Evolutionary conservation across 2,113 vertebrate genomes (phyloP).

Genomic region (Rhinolophus sinicus): DNA sequence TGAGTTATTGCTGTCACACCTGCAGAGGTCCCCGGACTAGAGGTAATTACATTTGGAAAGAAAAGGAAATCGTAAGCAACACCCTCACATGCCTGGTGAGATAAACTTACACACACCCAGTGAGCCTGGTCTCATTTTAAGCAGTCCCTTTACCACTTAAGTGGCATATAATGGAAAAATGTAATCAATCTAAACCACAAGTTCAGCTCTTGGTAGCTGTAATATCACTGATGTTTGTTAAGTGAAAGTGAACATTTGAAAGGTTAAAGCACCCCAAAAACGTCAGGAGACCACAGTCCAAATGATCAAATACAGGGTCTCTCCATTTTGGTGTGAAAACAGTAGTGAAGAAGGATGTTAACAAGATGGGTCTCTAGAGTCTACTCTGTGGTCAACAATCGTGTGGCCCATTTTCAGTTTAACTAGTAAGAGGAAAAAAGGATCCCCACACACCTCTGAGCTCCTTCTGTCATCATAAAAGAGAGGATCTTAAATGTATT

Average conservation of each 20-base stretch:
- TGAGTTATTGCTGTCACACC: not conserved
- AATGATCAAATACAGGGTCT: not conserved
- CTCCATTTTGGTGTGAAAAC: conserved; percentile 44
- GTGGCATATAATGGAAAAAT: conserved; percentile 17
- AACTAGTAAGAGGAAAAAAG: not conserved
- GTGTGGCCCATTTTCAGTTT: not conserved
- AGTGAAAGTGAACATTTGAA: conserved; percentile 26
- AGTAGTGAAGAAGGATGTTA: conserved; percentile 41
- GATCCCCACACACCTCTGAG: not conserved
- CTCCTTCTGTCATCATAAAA: not conserved
- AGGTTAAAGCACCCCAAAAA: not conserved
- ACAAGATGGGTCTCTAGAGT: conserved; percentile 28
- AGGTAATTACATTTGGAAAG: conserved; percentile 11
- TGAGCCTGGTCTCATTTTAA: conserved; percentile 36
- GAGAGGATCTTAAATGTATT: not conserved
- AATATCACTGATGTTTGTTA: not conserved
- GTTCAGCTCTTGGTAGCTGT: not conserved
- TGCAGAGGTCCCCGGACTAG: not conserved
- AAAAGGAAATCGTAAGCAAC: not conserved
- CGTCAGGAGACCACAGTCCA: not conserved
- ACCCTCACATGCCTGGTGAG: conserved; percentile 17
- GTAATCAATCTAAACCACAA: not conserved
- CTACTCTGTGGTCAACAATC: not conserved
- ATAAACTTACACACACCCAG: not conserved
- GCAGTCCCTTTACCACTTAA: not conserved